Evolutionary conservation across 1,140 invertebrate species (phyloP), one percentile per base, ranked within the genome.

Genomic region (Patella vulgata): DNA sequence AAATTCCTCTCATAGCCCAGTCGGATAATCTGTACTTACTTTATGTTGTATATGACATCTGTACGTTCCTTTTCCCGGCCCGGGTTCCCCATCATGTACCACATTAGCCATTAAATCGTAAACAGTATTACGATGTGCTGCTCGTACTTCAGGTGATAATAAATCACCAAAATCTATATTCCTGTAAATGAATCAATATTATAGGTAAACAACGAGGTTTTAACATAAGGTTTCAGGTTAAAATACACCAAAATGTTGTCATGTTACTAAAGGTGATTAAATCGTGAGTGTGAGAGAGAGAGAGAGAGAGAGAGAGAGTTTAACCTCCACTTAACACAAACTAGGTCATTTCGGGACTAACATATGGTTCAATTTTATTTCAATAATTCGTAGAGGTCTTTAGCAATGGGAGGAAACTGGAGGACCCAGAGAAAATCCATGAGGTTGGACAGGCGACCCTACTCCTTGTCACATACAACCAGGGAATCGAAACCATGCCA

Each of bases 81-180:
- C 91, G 14, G 97, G 96, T 73, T 96, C 93, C 9, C 97, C 97
- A 79, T 99, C 98, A 79, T 99, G 98, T 8, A 99, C 94, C 73
- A 99, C 94, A 81, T 99, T 99, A 0, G 96, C 96, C 23, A 99
- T 91, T 33, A 99, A 86, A 87, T 99, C 96, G 78, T 99, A 99
- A 0, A 91, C 94, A 52, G 93, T 93, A 59, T 89, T 57, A 46
- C 71, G 75, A 67, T 95, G 91, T 63, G 88, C 88, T 2, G 89
- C 89, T 75, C 92, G 51, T 23, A 93, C 87, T 86, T 95, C 92
- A 12, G 92, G 89, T 2, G 92, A 91, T 51, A 99, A 83, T 72
- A 98, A 93, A 75, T 99, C 97, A 11, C 95, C 95, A 86, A 99
- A 95, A 86, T 99, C 97, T 12, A 99, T 92, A 65, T 79, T 80